phyloP scores from a whole-genome alignment of 2,113 vertebrate genomes.

The Lycaon pictus region DNA sequence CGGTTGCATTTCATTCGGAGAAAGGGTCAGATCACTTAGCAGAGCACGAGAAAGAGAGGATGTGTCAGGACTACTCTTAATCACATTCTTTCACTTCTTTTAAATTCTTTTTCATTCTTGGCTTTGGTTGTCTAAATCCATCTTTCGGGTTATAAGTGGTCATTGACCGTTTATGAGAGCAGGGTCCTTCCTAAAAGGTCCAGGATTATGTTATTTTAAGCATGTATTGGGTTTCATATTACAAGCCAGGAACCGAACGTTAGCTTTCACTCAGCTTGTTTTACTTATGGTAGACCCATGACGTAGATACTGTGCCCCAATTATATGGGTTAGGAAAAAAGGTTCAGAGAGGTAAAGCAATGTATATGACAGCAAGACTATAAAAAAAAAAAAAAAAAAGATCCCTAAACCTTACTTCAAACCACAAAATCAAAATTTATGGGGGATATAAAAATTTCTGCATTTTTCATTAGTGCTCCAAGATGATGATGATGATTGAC shows the following conservation, averaged over 20 bases:
- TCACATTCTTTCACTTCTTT: conserved; percentile 52
- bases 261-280: not conserved
- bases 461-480: not conserved
- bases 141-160: conserved; percentile 30
- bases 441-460: not conserved
- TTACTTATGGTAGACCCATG: not conserved
- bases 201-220: conserved; percentile 34
- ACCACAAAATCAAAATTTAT: not conserved
- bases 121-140: conserved; percentile 34
- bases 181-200: not conserved
- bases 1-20: conserved; percentile 4
- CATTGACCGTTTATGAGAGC: not conserved
- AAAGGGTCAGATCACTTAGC: conserved; percentile 61
- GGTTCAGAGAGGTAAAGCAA: not conserved
- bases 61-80: not conserved
- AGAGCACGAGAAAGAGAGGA: conserved; percentile 13
- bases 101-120: conserved; percentile 27
- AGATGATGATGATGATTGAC: not conserved
- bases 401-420: not conserved
- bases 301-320: not conserved
- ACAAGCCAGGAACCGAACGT: not conserved
- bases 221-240: not conserved
- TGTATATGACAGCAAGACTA: not conserved
- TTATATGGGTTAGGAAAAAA: not conserved
- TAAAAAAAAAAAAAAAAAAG: conserved; percentile 29